These are phyloP conservation scores for Sinopyrophorus schimmeli DNA, from an alignment of 2,888 invertebrate genomes.

Conservation along the genomic window DNA sequence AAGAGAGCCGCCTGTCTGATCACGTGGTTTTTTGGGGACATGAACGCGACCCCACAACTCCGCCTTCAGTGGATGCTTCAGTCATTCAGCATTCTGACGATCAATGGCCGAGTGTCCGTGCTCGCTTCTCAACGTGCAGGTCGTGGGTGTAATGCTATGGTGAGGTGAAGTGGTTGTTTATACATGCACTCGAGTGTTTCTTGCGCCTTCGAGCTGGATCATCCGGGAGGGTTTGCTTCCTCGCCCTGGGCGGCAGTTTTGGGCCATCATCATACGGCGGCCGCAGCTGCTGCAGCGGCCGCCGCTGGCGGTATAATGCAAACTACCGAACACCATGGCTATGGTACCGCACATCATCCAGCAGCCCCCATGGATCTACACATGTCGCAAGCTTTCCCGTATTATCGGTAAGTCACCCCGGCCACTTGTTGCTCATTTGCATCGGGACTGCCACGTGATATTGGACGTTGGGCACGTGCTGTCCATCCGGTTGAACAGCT, in stretches of 20 bases:
- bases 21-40: slow-evolving; percentile 60
- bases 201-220: slow-evolving; percentile 66
- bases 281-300: slow-evolving; percentile 54
- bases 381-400: slow-evolving; percentile 89
- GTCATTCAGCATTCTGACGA: slow-evolving; percentile 54
- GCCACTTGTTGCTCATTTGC: slow-evolving; percentile 52
- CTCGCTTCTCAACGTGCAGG: slow-evolving; percentile 60
- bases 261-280: slow-evolving; percentile 61
- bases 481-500: slow-evolving; percentile 32
- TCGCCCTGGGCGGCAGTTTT: slow-evolving; percentile 78
- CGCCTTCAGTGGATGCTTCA: slow-evolving; percentile 54
- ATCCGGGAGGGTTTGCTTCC: slow-evolving; percentile 71
- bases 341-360: slow-evolving; percentile 62
- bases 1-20: slow-evolving; percentile 44
- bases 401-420: slow-evolving; percentile 74
- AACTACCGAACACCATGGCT: slow-evolving; percentile 58
- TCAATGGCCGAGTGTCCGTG: slow-evolving; percentile 71
- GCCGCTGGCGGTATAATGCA: slow-evolving; percentile 55
- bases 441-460: slow-evolving; percentile 52
- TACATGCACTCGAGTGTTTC: slow-evolving; percentile 51
- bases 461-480: slow-evolving; percentile 50
- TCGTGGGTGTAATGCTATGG: slow-evolving; percentile 35
- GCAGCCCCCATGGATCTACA: slow-evolving; percentile 83
- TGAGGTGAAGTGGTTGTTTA: slow-evolving; percentile 36
- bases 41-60: slow-evolving; percentile 60